Percentiles rank a stretch among this genome's conserved stretches.
These are phyloP conservation scores for Macrobrachium rosenbergii DNA, from an alignment of 1,140 invertebrate species.

Conservation along the genomic window DNA sequence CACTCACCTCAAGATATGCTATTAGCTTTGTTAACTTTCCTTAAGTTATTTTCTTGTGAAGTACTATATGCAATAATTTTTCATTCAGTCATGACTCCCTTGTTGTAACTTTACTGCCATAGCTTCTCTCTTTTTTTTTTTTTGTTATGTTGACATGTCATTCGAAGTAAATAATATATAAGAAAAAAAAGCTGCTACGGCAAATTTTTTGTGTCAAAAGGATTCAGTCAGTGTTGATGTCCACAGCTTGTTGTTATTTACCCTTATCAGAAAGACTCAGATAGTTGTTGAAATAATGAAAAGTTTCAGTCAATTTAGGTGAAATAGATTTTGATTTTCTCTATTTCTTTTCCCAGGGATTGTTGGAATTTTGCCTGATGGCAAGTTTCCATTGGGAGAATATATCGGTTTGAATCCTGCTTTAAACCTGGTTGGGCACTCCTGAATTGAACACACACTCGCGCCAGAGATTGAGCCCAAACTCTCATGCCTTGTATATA, in stretches of 20 bases:
- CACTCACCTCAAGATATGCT: no score
- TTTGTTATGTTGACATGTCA: neutral
- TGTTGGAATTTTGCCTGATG: slow-evolving; percentile 65
- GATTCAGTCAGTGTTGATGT: slow-evolving; percentile 26
- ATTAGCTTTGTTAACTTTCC: no score
- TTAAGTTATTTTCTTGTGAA: no score
- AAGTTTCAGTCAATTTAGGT: neutral
- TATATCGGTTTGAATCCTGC: slow-evolving; percentile 64
- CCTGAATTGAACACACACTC: slow-evolving; percentile 37
- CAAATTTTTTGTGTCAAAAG: slow-evolving; percentile 8
- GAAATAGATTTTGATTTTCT: slow-evolving; percentile 52
- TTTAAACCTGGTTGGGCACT: slow-evolving; percentile 60
- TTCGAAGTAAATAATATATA: no score
- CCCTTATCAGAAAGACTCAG: neutral
- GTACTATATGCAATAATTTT: no score
- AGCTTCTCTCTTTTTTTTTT: neutral
- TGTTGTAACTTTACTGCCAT: neutral
- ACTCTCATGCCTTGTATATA: slow-evolving; percentile 54
- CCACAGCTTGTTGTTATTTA: slow-evolving; percentile 40
- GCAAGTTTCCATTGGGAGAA: slow-evolving; percentile 65
- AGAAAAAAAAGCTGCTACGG: slow-evolving; percentile 31
- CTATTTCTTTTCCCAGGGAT: slow-evolving; percentile 66
- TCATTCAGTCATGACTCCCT: no score
- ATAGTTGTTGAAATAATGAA: no score
- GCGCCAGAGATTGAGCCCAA: slow-evolving; percentile 23